Base-by-base conservation (phyloP, 2,888 invertebrate genomes). In the Cosmia pyralina region DNA sequence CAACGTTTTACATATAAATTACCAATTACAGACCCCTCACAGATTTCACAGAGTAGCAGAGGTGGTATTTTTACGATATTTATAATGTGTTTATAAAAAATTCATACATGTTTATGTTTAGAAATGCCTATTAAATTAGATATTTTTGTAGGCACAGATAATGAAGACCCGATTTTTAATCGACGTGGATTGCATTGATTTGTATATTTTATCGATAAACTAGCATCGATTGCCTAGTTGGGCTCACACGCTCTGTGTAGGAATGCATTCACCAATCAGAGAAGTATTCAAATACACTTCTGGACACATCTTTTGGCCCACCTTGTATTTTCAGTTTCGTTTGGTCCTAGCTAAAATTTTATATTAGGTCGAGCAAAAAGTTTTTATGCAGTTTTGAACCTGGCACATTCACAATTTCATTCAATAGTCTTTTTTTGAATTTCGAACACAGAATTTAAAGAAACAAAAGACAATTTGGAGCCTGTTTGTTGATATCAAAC, bases 1-100 rank as follows among this genome's bases (percentile, higher is more conserved):
- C 90, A 88, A 77, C 90, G 91, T 91, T 95, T 95, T 95, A 95
- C 95, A 95, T 95, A 94, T 94, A 95, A 95, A 95, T 95, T 93
- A 95, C 92, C 93, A 92, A 94, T 94, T 93, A 93, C 85, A 84
- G 72, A 73, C 75, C 68, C 72, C 77, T 75, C 83, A 86, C 82
- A 89, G 90, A 82, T 75, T 72, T 74, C 68, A 68, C 58, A 76
- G 79, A 78, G 85, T 84, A 83, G 82, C 85, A 91, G 92, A 90
- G 86, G 86, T 88, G 92, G 87, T 89, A 85, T 85, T 85, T 86
- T 83, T 85, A 85, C 79, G 71, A 78, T 67, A 74, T 46, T 65
- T 75, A 62, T 77, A 72, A 76, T 79, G 69, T 67, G 68, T 74
- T 63, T 70, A 77, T 77, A 71, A n/a, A n/a, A n/a, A n/a, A n/a